phyloP scores from a whole-genome alignment of 1,140 invertebrate species.

The Anadara kagoshimensis region DNA sequence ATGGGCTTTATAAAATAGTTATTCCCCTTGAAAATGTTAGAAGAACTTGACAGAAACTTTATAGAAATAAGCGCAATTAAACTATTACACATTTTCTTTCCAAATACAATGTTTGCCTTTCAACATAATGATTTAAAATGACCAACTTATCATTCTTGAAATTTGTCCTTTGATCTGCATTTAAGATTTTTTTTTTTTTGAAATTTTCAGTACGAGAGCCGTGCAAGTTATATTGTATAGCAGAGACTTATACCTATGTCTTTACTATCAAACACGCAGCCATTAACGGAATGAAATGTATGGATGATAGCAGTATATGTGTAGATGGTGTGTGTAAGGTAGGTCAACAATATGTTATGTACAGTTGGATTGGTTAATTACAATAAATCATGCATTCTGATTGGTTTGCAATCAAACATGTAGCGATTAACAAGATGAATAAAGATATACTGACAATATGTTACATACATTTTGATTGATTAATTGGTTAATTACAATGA shows the following conservation, averaged over 20 bases:
- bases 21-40: background rate
- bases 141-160: too few species aligned
- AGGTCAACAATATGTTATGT: slow-evolving; percentile 41
- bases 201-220: slow-evolving; percentile 76
- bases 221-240: slow-evolving; percentile 83
- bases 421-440: background rate
- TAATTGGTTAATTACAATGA: too few species aligned
- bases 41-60: too few species aligned
- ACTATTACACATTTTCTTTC: too few species aligned
- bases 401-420: background rate
- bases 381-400: background rate
- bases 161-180: background rate
- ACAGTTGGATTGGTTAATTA: too few species aligned
- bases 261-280: slow-evolving; percentile 75
- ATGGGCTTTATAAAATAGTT: too few species aligned
- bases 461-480: background rate
- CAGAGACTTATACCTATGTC: slow-evolving; percentile 58
- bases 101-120: too few species aligned
- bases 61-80: too few species aligned
- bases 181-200: background rate
- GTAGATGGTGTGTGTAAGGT: slow-evolving; percentile 86
- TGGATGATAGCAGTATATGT: slow-evolving; percentile 84
- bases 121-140: too few species aligned
- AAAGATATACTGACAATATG: background rate
- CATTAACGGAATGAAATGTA: slow-evolving; percentile 90